Base-by-base conservation (phyloP, 2,888 invertebrate species). In the Agrilus cyanescens region DNA sequence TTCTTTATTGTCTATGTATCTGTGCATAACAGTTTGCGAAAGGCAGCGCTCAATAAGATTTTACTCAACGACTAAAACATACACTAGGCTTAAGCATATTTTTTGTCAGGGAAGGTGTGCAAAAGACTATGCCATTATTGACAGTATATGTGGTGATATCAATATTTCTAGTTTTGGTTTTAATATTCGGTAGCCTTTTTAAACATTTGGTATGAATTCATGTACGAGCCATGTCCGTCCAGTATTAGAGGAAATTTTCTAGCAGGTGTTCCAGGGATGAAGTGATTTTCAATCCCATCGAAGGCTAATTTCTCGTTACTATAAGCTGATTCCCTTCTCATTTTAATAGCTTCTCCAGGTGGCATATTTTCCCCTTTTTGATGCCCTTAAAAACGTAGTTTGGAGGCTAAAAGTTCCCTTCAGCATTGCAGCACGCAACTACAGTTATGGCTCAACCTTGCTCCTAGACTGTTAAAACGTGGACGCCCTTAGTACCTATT, bases 181-280 rank as follows among this genome's bases (percentile, higher is more conserved):
- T 39, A 4, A n/a, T 39, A n/a, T 31, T 4, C 10, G 32, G 16
- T 12, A 6, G 39, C 18, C 14, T 16, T 39, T 13, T 39, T 32
- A 16, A 39, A 6, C 39, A 39, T 39, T 12, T 39, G 7, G 6
- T 15, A 15, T 4, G 39, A 39, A 32, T 39, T 39, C 39, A 39
- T 39, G 15, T 39, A 32, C 6, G 39, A 39, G 1, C 13, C 12
- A 39, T 39, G 32, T 4, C 32, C 39, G 12, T 39, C 39, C 7
- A 39, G 16, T 4, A 39, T 16, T 31, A 39, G 20, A 32, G 32
- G 12, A 15, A 31, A 39, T 15, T 32, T 16, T 32, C 39, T 32
- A 6, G 18, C 39, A 15, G 31, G 39, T 16, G 31, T 31, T 14
- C 39, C 12, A 12, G 32, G 31, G 4, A 39, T 12, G 15, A 39